A percentile compares a stretch with the other conserved stretches of the same genome.
phyloP scores from a whole-genome alignment of 2,797 vertebrate genomes.

The Coregonus sp. region DNA sequence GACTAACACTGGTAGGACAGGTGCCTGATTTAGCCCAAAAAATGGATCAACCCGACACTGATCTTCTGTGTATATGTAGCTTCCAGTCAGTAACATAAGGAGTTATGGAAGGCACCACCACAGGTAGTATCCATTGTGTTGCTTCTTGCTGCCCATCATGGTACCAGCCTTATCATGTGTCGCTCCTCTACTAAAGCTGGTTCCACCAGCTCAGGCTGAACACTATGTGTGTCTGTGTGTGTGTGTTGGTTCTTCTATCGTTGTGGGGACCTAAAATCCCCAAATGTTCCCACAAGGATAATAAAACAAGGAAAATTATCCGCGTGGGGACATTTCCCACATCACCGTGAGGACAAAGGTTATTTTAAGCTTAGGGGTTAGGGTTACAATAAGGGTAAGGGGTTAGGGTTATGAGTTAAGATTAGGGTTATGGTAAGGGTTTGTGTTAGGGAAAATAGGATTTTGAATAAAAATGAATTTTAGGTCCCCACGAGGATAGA shows the following conservation, averaged over 20 bases:
- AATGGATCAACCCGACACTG: neutral
- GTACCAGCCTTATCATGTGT: neutral
- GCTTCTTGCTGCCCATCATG: neutral
- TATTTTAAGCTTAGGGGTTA: too few relatives aligned
- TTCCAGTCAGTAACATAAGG: neutral
- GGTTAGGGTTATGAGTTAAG: too few relatives aligned
- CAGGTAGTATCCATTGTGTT: neutral
- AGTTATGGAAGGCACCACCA: neutral
- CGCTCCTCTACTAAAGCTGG: neutral
- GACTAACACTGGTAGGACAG: neutral
- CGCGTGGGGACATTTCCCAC: too few relatives aligned
- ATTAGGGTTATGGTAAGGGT: too few relatives aligned
- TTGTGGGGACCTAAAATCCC: neutral
- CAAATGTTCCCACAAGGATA: too few relatives aligned
- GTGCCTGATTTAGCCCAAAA: too few relatives aligned
- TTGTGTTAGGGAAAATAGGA: too few relatives aligned
- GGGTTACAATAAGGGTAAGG: too few relatives aligned
- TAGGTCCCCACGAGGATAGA: too few relatives aligned
- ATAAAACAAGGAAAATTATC: too few relatives aligned
- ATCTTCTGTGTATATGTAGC: neutral
- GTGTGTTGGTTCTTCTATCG: neutral
- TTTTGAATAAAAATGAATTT: too few relatives aligned
- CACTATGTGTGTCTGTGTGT: neutral
- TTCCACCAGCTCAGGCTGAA: neutral
- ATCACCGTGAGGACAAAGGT: too few relatives aligned